A percentile compares a stretch with the other conserved stretches of the same genome.
phyloP scores from a whole-genome alignment of 2,888 invertebrate species.

The Ceratothoa steindachneri region DNA sequence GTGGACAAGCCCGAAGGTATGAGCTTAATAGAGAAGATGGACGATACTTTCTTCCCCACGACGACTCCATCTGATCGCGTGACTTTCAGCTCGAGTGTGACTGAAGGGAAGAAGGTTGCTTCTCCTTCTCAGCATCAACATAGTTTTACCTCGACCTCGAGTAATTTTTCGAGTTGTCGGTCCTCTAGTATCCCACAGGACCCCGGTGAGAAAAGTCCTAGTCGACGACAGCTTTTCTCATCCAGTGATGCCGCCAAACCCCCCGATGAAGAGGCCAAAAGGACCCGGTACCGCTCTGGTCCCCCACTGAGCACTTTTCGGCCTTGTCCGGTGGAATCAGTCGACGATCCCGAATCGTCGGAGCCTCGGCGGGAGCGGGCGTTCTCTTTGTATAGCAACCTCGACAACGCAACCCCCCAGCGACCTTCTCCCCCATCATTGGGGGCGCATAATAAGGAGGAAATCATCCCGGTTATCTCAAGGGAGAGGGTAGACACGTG shows the following conservation, averaged over 20 bases:
- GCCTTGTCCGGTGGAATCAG: neutral
- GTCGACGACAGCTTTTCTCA: neutral
- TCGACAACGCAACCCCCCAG: neutral
- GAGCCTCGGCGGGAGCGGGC: neutral
- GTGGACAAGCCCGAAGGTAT: constrained; percentile 4
- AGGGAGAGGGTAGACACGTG: neutral
- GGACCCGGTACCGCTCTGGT: neutral
- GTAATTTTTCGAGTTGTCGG: neutral
- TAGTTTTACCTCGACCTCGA: neutral
- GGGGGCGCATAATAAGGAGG: neutral
- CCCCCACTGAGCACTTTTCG: neutral
- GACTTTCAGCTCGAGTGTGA: neutral
- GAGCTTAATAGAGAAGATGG: neutral
- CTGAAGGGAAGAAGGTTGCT: neutral
- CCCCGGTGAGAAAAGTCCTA: neutral
- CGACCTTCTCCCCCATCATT: neutral
- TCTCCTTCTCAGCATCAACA: neutral
- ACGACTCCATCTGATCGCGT: neutral
- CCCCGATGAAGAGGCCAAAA: neutral
- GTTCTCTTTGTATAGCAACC: constrained; percentile 6
- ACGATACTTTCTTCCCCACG: neutral
- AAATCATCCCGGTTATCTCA: neutral
- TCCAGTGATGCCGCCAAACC: neutral
- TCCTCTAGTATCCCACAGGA: neutral
- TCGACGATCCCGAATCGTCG: neutral